Evolutionary conservation across 92 coral and sea anemone genomes (phyloP).

Genomic region (Pocillopora grandis): DNA sequence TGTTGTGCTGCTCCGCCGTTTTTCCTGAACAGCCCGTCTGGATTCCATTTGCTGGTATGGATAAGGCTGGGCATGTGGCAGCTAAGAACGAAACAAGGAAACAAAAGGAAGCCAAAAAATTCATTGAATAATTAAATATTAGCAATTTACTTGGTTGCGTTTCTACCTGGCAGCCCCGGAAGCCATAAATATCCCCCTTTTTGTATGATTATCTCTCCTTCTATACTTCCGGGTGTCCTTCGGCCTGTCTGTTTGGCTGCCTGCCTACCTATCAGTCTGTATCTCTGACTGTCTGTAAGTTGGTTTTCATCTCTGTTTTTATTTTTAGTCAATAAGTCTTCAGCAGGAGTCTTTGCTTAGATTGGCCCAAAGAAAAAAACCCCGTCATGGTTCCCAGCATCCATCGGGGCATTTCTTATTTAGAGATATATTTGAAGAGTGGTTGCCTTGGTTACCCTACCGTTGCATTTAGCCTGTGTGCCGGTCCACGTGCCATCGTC

Average conservation of each 20-base stretch:
- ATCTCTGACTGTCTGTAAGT: background rate
- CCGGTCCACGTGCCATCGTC: constrained; percentile 71
- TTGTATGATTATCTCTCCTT: background rate
- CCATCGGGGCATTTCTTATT: too few relatives aligned
- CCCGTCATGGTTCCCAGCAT: too few relatives aligned
- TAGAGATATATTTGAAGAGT: too few relatives aligned
- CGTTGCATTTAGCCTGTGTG: constrained; percentile 51
- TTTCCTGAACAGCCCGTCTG: constrained; percentile 40
- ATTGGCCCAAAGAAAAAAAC: too few relatives aligned
- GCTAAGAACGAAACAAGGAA: background rate
- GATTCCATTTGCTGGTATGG: constrained; percentile 45
- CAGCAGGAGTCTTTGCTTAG: too few relatives aligned
- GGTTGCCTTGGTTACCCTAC: constrained; percentile 20
- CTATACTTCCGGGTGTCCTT: background rate
- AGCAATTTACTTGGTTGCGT: background rate
- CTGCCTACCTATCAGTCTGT: background rate
- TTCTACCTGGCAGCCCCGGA: too few relatives aligned
- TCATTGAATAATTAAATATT: background rate
- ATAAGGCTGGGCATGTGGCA: constrained; percentile 27
- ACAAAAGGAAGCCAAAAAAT: background rate
- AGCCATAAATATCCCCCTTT: too few relatives aligned
- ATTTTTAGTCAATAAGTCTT: background rate
- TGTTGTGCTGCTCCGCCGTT: background rate
- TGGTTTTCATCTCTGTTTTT: background rate
- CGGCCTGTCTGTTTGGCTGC: background rate